Evolutionary conservation across 2,113 vertebrate species (phyloP).

Genomic region (Xiphophorus hellerii): DNA sequence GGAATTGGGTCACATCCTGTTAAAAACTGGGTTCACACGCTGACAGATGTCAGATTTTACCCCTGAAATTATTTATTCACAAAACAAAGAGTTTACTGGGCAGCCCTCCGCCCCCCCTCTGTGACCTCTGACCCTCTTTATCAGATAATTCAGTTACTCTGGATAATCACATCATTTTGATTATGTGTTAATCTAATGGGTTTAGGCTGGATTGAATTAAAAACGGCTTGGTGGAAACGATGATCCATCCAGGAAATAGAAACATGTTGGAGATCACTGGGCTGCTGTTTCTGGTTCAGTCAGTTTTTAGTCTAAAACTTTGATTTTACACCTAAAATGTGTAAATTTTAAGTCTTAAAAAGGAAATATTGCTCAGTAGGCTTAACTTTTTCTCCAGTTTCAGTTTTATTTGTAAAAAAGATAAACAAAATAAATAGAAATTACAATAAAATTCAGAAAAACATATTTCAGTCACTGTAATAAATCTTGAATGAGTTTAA

Average conservation of each 20-base stretch:
- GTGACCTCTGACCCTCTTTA: slow-evolving; percentile 23
- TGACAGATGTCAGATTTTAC: slow-evolving; percentile 31
- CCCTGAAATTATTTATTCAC: slow-evolving; percentile 9
- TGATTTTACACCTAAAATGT: too few species aligned
- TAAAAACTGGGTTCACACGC: slow-evolving; percentile 20
- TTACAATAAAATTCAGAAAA: too few species aligned
- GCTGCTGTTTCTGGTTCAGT: neutral
- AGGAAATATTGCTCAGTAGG: too few species aligned
- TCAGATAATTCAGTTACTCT: slow-evolving; percentile 58
- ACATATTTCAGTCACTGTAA: too few species aligned
- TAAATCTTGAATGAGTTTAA: too few species aligned
- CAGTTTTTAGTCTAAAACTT: too few species aligned
- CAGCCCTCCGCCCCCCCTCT: neutral
- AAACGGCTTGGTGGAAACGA: slow-evolving; percentile 13
- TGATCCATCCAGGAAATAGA: neutral
- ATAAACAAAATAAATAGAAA: too few species aligned
- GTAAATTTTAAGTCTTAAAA: too few species aligned
- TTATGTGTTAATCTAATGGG: slow-evolving; percentile 40
- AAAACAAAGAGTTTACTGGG: neutral
- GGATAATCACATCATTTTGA: slow-evolving; percentile 56
- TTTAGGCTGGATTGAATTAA: slow-evolving; percentile 27
- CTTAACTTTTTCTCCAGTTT: too few species aligned
- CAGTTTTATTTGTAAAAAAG: too few species aligned
- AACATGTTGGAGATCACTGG: neutral
- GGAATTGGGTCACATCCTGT: slow-evolving; percentile 27